Conservation (phyloP, 2,888 invertebrate genomes). For the Platycnemis pennipes region DNA sequence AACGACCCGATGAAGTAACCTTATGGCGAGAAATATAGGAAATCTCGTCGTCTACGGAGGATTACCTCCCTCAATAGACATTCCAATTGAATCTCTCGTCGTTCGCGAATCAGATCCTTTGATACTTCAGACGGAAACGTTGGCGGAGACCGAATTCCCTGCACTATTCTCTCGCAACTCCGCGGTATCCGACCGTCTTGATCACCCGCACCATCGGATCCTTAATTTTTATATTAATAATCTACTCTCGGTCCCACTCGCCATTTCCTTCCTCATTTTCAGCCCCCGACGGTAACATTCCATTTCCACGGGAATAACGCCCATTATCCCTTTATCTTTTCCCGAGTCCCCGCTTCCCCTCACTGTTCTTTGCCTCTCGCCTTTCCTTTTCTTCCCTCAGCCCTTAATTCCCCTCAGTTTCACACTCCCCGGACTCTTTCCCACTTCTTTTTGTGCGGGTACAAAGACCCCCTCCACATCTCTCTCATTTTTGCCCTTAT, state of each 20-base stretch:
- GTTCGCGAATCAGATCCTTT: not conserved
- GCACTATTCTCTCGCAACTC: not conserved
- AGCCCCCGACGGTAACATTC: not conserved
- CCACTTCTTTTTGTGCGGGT: not conserved
- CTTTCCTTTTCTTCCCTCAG: not conserved
- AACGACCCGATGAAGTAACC: not conserved
- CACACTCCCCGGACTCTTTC: not conserved
- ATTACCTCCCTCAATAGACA: not conserved
- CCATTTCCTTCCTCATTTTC: not conserved
- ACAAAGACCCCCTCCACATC: not conserved
- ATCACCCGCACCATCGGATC: not conserved
- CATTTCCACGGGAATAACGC: conserved; percentile 1
- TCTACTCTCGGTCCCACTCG: not conserved
- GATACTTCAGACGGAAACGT: not conserved
- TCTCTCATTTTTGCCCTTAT: not conserved
- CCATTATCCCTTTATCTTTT: not conserved
- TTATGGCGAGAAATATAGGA: not conserved
- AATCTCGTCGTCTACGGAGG: not conserved
- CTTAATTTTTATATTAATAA: not conserved
- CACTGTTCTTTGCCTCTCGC: not conserved
- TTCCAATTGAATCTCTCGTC: not conserved
- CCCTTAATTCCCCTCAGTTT: not conserved
- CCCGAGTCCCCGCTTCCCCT: not conserved
- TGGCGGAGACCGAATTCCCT: not conserved
- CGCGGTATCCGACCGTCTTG: not conserved